phyloP scores from a whole-genome alignment of 2,797 vertebrate species.

The Notolepis coatsorum region DNA sequence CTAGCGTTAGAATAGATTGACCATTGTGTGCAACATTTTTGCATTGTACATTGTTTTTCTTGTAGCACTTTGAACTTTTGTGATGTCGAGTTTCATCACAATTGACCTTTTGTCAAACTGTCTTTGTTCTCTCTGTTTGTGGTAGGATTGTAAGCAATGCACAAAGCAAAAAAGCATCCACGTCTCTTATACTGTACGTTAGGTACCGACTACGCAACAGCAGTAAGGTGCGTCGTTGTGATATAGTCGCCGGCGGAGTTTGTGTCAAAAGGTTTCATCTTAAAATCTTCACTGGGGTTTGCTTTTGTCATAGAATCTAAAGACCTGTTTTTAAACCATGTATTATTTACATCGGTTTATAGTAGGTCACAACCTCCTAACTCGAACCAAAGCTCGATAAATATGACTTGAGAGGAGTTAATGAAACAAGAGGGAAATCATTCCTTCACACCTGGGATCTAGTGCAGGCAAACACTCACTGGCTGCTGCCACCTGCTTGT shows the following conservation, averaged over 20 bases:
- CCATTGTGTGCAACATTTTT: constrained; percentile 40
- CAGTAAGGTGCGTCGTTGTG: no score
- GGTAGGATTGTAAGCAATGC: constrained; percentile 8
- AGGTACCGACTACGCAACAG: constrained; percentile 46
- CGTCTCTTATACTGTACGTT: background rate
- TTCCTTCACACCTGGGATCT: no score
- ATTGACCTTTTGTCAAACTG: constrained; percentile 35
- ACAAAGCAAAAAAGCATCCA: constrained; percentile 3
- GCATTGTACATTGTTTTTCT: constrained; percentile 25
- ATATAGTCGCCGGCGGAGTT: no score
- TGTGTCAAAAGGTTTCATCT: background rate
- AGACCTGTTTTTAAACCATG: no score
- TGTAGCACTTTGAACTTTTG: constrained; percentile 73
- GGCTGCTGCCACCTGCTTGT: no score
- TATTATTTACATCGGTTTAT: no score
- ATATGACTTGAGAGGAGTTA: no score
- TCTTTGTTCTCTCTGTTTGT: constrained; percentile 24
- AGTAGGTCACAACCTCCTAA: no score
- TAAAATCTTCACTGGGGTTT: background rate
- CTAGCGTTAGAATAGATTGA: constrained; percentile 12
- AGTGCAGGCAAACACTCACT: no score
- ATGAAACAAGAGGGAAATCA: no score
- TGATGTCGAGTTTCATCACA: constrained; percentile 55
- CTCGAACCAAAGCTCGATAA: constrained; percentile 68
- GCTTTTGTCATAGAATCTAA: background rate